phyloP scores from a whole-genome alignment of 2,888 invertebrate species.

The Drosophila anomelani region DNA sequence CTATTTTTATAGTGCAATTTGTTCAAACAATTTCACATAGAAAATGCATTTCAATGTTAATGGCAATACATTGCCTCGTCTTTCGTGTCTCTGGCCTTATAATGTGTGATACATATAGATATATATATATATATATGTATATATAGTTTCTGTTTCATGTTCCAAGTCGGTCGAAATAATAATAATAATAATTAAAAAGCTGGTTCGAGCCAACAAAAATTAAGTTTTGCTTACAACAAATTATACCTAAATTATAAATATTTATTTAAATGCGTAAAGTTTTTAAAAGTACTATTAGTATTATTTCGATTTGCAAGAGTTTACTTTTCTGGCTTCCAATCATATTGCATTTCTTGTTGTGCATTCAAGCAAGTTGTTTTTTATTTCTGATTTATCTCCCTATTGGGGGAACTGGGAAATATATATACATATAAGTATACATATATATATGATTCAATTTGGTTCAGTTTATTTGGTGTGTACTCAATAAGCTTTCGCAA shows the following conservation, averaged over 20 bases:
- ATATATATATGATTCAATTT: slow-evolving; percentile 14
- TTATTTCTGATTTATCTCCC: no score
- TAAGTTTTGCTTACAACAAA: neutral
- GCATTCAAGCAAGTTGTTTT: slow-evolving; percentile 13
- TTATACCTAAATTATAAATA: neutral
- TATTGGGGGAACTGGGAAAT: neutral
- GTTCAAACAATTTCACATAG: slow-evolving; percentile 19
- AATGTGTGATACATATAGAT: neutral
- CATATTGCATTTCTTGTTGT: slow-evolving; percentile 15
- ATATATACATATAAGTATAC: neutral
- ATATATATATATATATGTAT: neutral
- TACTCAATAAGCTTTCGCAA: slow-evolving; percentile 17
- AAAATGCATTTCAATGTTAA: slow-evolving; percentile 60
- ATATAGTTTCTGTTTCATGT: neutral
- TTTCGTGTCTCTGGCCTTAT: slow-evolving; percentile 12
- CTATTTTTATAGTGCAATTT: slow-evolving; percentile 28
- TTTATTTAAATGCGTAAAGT: neutral
- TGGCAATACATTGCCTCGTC: slow-evolving; percentile 43
- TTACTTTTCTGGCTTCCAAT: slow-evolving; percentile 5
- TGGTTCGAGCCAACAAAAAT: neutral
- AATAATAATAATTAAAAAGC: neutral
- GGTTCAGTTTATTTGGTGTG: slow-evolving; percentile 14
- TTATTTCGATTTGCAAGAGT: neutral
- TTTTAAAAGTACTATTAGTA: neutral
- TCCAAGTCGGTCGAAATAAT: neutral